Base-by-base conservation (phyloP, 2,797 vertebrate genomes). In the Falco novaeseelandiae region DNA sequence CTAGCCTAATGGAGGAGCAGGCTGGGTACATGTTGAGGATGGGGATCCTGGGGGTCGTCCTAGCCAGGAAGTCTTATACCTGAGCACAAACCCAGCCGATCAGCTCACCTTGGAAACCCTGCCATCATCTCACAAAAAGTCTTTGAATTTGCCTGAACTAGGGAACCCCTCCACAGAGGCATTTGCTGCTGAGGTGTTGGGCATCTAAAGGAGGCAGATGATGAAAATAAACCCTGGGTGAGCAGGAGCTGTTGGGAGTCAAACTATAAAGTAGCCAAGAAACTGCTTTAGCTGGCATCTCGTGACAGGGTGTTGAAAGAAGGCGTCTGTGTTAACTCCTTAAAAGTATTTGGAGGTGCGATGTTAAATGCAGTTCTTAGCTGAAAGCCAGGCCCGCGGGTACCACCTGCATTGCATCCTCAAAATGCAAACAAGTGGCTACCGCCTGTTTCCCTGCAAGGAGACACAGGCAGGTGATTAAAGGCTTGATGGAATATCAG, bases 261-360 rank as follows among this genome's bases (percentile, higher is more conserved):
- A 32, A 74, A 46, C 72, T 80, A 6, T 30, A 23, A 57, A 73
- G 19, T 5, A 59, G 58, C 21, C 46, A 73, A 85, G 49, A 52
- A 81, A 22, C 32, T 12, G 25, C 70, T 91, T 55, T 84, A 55
- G 20, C 51, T 66, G 34, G 76, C 1, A 0, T 54, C 16, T 79
- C 14, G 0, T 25, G 34, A 8, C 27, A 17, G 22, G 32, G 29
- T 12, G 12, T 30, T 32, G 88, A n/a, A 70, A 54, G 46, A 78
- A 32, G 23, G 70, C 32, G n/a, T 22, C 36, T 49, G 36, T 14
- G 1, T 44, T 13, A 63, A 5, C 30, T 52, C 14, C 21, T 76
- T 12, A 8, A 6, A 69, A 48, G 38, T 0, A 5, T 62, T 61
- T 9, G 30, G 51, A 61, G 25, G 7, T 9, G 10, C 0, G 0